Base-by-base conservation (phyloP, 2,888 invertebrate species). In the Drosophila atripex region DNA sequence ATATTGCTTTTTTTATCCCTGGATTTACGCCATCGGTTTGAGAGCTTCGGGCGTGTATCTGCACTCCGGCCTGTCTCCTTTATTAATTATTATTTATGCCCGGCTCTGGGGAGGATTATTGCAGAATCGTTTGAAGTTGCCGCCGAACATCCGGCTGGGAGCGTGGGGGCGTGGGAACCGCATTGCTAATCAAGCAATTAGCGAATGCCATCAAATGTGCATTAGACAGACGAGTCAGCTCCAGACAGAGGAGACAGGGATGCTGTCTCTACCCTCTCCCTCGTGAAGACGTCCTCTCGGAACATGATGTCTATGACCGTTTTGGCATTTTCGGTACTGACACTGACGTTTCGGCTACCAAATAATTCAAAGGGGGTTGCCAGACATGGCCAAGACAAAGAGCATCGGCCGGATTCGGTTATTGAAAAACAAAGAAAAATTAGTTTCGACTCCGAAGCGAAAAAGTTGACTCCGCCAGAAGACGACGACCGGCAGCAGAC, bases 371-470 rank as follows among this genome's bases (percentile, higher is more conserved):
- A 14, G 11, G 38, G 38, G 38, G 41, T 28, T 16, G n/a, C 57
- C 46, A 52, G 59, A 39, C 59, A 46, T 35, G 16, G 38, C 43
- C 41, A 43, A 25, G 52, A 57, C 56, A 57, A 51, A 47, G 56
- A 43, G 43, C 28, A 21, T 50, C 45, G 14, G 46, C 18, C 2
- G 71, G 59, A 79, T 83, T 79, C 72, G 61, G 86, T 86, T 79
- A 83, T 87, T 83, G 86, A 86, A 83, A 83, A 83, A 83, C 88
- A 87, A 87, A 83, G 88, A 75, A 82, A 82, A 87, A 85, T 82
- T 82, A 83, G 88, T 79, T 85, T 35, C 35, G 35, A 35, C 35
- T 72, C 61, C 51, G 43, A 59, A 35, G 58, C 35, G 18, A 69
- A 80, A 72, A 72, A 69, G 72, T 66, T 64, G 79, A 83, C 66